These are phyloP conservation scores for Himalopsyche japonica DNA, from an alignment of 2,888 invertebrate species.

Conservation along the genomic window DNA sequence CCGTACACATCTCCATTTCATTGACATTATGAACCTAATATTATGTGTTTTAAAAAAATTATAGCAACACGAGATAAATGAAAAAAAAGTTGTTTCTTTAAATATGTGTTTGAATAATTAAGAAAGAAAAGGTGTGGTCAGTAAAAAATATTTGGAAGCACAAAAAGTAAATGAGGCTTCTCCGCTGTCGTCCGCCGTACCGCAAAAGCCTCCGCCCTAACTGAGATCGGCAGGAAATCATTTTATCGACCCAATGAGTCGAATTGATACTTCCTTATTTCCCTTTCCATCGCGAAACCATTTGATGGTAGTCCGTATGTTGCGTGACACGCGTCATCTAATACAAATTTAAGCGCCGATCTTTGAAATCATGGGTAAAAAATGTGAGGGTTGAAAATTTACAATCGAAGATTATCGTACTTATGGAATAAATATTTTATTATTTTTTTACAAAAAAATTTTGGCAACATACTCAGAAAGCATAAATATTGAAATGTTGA, in stretches of 20 bases:
- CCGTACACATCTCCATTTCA: too few relatives aligned
- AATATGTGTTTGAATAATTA: not conserved
- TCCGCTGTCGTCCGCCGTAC: not conserved
- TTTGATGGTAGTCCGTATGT: not conserved
- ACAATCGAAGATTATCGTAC: too few relatives aligned
- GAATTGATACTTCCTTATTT: slow-evolving; percentile 40
- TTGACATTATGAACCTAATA: too few relatives aligned
- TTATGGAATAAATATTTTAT: too few relatives aligned
- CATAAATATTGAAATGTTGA: too few relatives aligned
- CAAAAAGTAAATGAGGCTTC: not conserved
- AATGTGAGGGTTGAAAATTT: too few relatives aligned
- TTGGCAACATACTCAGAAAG: too few relatives aligned
- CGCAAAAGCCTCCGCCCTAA: not conserved
- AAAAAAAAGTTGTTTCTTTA: too few relatives aligned
- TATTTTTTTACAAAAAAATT: too few relatives aligned
- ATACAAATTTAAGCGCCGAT: too few relatives aligned
- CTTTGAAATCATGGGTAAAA: not conserved
- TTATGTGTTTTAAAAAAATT: too few relatives aligned
- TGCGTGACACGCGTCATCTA: not conserved
- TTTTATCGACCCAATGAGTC: slow-evolving; percentile 41
- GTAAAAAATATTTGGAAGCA: not conserved
- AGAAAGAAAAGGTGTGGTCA: not conserved
- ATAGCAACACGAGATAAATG: too few relatives aligned
- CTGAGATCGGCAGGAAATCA: slow-evolving; percentile 33
- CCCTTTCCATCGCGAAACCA: not conserved